These are phyloP conservation scores for Acropternis orthonyx DNA, from an alignment of 2,797 vertebrate genomes.

Conservation along the genomic window DNA sequence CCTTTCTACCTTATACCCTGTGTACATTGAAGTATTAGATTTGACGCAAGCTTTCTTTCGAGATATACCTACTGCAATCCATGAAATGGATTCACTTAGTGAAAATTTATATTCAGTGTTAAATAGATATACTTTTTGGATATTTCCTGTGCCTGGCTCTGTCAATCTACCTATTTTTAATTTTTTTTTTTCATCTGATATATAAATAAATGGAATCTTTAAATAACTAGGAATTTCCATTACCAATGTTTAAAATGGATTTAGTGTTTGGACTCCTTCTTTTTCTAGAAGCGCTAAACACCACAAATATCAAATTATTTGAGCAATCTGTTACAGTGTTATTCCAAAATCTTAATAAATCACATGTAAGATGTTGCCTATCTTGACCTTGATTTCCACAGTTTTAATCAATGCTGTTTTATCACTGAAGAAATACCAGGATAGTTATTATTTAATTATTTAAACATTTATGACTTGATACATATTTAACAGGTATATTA, in stretches of 20 bases:
- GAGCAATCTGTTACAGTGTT: background rate
- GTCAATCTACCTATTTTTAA: background rate
- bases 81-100: background rate
- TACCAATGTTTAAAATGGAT: background rate
- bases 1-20: background rate
- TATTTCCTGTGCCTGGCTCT: background rate
- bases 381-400: background rate
- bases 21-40: background rate
- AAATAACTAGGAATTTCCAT: background rate
- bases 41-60: background rate
- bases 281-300: background rate
- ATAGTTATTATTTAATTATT: background rate
- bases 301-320: background rate
- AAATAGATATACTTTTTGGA: background rate
- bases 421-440: background rate
- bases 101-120: background rate
- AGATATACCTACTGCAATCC: background rate
- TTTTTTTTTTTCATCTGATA: background rate
- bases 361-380: background rate
- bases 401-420: background rate
- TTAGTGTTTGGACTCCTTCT: background rate
- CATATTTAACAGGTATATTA: background rate
- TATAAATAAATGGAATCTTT: background rate
- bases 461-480: background rate
- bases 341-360: background rate